Base-by-base conservation (phyloP, 2,888 invertebrate species). In the Lithosia quadra region DNA sequence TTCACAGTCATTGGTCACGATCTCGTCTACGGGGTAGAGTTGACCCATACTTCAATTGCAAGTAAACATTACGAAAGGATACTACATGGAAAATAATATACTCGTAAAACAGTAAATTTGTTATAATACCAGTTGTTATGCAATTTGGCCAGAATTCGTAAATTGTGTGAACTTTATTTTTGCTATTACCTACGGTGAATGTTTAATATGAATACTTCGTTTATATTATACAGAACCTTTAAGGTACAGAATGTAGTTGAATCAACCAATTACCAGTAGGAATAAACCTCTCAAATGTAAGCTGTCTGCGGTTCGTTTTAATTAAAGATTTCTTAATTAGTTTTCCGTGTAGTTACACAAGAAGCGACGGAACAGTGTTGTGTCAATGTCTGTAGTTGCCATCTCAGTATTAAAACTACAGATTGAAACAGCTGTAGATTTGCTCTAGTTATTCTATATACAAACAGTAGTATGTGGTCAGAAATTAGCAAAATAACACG, bases 1-100 rank as follows among this genome's bases (percentile, higher is more conserved):
- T 91, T 91, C 90, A 90, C 85, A 84, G 83, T 73, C 83, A 85
- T 83, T 81, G 86, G 88, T 91, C 93, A 93, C 92, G 92, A 92
- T 86, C 85, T 84, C 86, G 85, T 88, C 90, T 90, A 84, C 90
- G 80, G 91, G 86, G 88, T 88, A 89, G 79, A 86, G 84, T 85
- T 87, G 86, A 86, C 83, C 80, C 74, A 76, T 74, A 77, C 80
- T 76, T 81, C 79, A 39, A 84, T 83, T 83, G 74, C 75, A 75
- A 73, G 67, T 78, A 72, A 73, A 76, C 63, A 65, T 77, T 73
- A 64, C 68, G 75, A 76, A 78, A 79, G 76, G 72, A 62, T 69
- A 62, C 78, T 28, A 75, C 74, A 72, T 71, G 68, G 69, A 74
- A 74, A 55, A 75, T 65, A 67, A 66, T 71, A 59, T 67, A n/a